phyloP scores from a whole-genome alignment of 2,888 invertebrate genomes.

The Yponomeuta cagnagella region DNA sequence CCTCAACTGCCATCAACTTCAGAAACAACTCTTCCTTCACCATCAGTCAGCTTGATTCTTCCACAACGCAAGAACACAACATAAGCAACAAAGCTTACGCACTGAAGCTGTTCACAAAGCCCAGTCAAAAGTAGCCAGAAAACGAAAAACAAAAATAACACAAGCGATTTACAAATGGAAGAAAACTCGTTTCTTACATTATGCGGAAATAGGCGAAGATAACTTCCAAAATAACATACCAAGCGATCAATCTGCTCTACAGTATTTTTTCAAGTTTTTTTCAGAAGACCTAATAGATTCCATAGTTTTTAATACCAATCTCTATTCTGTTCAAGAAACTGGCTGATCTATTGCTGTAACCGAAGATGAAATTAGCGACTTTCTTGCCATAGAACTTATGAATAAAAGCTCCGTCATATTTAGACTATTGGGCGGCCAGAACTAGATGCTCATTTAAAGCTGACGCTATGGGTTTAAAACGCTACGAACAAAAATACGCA shows the following conservation, averaged over 20 bases:
- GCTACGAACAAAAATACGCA: slow-evolving; percentile 4
- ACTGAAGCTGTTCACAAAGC: neutral
- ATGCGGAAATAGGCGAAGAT: neutral
- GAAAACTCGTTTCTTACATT: neutral
- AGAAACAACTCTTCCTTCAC: neutral
- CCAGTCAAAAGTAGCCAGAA: slow-evolving; percentile 1
- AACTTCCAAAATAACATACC: neutral
- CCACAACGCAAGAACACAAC: neutral
- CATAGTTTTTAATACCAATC: neutral
- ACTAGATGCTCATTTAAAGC: neutral
- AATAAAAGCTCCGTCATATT: slow-evolving; percentile 4
- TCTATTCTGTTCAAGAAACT: slow-evolving; percentile 6
- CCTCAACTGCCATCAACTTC: neutral
- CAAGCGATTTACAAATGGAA: neutral
- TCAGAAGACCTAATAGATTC: slow-evolving; percentile 5
- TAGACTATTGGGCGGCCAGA: slow-evolving; percentile 5
- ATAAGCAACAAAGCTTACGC: neutral
- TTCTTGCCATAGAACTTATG: slow-evolving; percentile 6
- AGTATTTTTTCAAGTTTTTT: slow-evolving; percentile 4
- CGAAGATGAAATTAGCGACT: neutral
- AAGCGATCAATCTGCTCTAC: slow-evolving; percentile 6
- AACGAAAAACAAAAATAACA: neutral
- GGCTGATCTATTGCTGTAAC: slow-evolving; percentile 1
- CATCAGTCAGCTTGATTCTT: too few species aligned
- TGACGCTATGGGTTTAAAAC: slow-evolving; percentile 2